Evolutionary conservation across 2,113 vertebrate species (phyloP).

Genomic region (Oncorhynchus keta): DNA sequence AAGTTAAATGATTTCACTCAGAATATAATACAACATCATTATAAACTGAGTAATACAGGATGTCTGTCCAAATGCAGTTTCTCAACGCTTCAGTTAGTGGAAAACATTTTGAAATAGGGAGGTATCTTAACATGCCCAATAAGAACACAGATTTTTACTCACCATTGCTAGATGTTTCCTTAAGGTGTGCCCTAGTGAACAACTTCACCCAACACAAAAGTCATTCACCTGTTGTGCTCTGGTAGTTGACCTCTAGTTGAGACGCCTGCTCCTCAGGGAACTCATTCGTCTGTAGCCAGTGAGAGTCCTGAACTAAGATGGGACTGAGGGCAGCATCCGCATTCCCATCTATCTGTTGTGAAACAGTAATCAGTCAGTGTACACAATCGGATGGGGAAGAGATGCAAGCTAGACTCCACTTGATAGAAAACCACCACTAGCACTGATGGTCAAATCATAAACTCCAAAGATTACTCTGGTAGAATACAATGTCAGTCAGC

Average conservation of each 20-base stretch:
- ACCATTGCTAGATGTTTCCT: too few species aligned
- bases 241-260: background rate
- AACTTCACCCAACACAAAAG: background rate
- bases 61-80: too few species aligned
- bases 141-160: too few species aligned
- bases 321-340: constrained; percentile 37
- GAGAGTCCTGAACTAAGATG: constrained; percentile 36
- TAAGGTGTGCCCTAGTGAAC: too few species aligned
- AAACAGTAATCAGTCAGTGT: background rate
- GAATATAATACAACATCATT: too few species aligned
- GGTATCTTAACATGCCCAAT: too few species aligned
- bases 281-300: background rate
- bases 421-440: background rate
- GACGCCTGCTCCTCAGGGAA: background rate
- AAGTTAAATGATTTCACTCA: too few species aligned
- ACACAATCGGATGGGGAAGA: background rate
- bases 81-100: too few species aligned
- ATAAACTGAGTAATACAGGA: too few species aligned
- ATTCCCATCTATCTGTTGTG: constrained; percentile 35
- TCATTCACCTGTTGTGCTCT: background rate
- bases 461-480: background rate
- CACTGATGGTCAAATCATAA: background rate
- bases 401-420: background rate
- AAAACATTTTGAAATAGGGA: too few species aligned
- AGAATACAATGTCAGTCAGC: constrained; percentile 31